Evolutionary conservation across 2,797 vertebrate genomes (phyloP).

Genomic region (Chelon auratus): DNA sequence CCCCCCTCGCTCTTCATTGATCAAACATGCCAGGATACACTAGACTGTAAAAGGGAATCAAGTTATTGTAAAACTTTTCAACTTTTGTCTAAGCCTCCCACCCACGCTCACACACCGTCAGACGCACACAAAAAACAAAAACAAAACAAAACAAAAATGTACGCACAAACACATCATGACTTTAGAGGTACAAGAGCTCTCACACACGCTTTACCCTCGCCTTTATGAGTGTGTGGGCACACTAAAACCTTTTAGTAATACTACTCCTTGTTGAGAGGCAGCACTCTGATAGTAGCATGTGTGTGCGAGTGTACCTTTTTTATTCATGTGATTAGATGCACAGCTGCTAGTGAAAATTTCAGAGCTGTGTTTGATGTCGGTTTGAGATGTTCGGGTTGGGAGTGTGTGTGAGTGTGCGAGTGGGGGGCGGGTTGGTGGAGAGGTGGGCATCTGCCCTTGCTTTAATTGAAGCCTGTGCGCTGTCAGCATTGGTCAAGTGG

Average conservation of each 20-base stretch:
- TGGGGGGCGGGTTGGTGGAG: not conserved
- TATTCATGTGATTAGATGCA: constrained; percentile 33
- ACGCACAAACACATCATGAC: constrained; percentile 54
- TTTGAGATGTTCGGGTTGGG: not conserved
- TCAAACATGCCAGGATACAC: not conserved
- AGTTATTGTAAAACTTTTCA: constrained; percentile 12
- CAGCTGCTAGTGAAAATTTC: constrained; percentile 18
- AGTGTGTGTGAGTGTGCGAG: constrained; percentile 3
- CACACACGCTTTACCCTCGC: constrained; percentile 47
- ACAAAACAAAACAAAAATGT: constrained; percentile 4
- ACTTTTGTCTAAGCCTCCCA: constrained; percentile 16
- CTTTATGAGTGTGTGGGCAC: constrained; percentile 60
- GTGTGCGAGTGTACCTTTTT: constrained; percentile 1
- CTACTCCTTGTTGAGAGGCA: constrained; percentile 61
- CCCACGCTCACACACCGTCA: constrained; percentile 26
- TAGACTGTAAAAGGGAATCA: constrained; percentile 1
- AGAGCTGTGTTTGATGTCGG: not conserved
- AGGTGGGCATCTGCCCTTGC: constrained; percentile 31
- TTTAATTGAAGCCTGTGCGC: constrained; percentile 63
- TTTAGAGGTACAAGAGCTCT: constrained; percentile 60
- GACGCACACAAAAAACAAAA: constrained; percentile 12
- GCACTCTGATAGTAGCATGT: constrained; percentile 40
- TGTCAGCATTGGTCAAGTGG: constrained; percentile 76
- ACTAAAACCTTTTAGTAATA: constrained; percentile 67
- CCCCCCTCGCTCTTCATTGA: not conserved